phyloP scores from a whole-genome alignment of 2,113 vertebrate genomes.

The Pica pica region DNA sequence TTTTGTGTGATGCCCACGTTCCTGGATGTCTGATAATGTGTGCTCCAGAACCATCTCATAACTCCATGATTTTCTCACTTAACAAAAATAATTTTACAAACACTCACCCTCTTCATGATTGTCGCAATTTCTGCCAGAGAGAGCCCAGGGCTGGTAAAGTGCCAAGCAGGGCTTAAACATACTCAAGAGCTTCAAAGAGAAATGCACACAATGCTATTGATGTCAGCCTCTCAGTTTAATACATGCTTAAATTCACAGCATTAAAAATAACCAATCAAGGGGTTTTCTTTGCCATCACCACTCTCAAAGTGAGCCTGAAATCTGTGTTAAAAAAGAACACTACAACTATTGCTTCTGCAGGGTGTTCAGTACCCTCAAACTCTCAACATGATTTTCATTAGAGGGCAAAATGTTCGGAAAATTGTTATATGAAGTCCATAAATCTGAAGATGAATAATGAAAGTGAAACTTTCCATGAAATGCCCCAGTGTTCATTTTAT shows the following conservation, averaged over 20 bases:
- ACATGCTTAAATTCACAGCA: constrained; percentile 47
- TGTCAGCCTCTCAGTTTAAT: constrained; percentile 52
- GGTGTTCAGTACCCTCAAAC: not conserved
- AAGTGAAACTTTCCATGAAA: constrained; percentile 70
- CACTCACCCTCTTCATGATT: not conserved
- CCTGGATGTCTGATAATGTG: not conserved
- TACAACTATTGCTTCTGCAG: not conserved
- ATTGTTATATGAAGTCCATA: constrained; percentile 69
- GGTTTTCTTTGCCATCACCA: not conserved
- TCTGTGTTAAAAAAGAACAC: not conserved
- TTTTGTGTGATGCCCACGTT: not conserved
- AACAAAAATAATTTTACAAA: constrained; percentile 18
- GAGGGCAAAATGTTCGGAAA: constrained; percentile 46
- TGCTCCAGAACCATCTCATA: not conserved
- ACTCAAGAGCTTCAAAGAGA: constrained; percentile 57
- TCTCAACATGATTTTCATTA: constrained; percentile 23
- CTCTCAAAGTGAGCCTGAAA: not conserved
- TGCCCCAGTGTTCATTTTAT: constrained; percentile 75
- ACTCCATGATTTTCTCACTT: not conserved
- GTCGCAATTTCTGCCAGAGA: constrained; percentile 12
- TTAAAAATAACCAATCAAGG: constrained; percentile 49
- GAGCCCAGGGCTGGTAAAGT: constrained; percentile 19
- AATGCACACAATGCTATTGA: constrained; percentile 47
- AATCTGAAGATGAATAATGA: constrained; percentile 79
- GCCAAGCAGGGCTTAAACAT: constrained; percentile 45